These are phyloP conservation scores for Gadus chalcogrammus DNA, from an alignment of 2,113 vertebrate genomes.

Conservation along the genomic window DNA sequence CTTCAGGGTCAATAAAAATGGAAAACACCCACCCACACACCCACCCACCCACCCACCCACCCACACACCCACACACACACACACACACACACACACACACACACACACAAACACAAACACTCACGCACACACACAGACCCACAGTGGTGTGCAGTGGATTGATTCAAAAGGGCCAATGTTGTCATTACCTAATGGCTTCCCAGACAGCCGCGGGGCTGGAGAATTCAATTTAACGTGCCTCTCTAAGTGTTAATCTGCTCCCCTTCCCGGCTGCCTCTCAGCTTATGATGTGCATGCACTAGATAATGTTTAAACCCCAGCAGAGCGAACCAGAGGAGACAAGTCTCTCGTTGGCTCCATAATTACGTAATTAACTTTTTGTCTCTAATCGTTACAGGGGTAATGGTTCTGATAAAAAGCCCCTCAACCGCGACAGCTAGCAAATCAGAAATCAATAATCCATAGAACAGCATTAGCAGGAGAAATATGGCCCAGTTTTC, in stretches of 20 bases:
- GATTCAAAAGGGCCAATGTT: constrained; percentile 84
- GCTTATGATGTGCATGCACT: constrained; percentile 84
- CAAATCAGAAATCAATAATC: constrained; percentile 99
- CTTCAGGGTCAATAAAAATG: constrained; percentile 77
- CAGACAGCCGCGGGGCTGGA: constrained; percentile 83
- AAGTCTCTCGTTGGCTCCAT: constrained; percentile 97
- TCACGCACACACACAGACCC: constrained; percentile 60
- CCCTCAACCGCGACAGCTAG: constrained; percentile 85
- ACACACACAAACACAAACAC: constrained; percentile 14
- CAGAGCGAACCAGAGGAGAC: constrained; percentile 94
- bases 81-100: constrained; percentile 12
- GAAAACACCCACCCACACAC: constrained; percentile 63
- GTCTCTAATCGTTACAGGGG: constrained; percentile 97
- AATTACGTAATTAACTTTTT: constrained; percentile 99
- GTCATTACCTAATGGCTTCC: constrained; percentile 95
- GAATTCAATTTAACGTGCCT: constrained; percentile 92
- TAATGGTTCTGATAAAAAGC: constrained; percentile 97
- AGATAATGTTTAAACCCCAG: constrained; percentile 93
- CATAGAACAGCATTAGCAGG: constrained; percentile 84
- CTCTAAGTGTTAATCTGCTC: constrained; percentile 85
- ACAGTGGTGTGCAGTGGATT: constrained; percentile 67
- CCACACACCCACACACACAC: constrained; percentile 20
- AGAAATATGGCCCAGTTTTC: constrained; percentile 70
- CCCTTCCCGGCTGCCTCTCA: constrained; percentile 80
- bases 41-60: constrained; percentile 8